Conservation (phyloP, 2,113 vertebrate genomes). For the Eonycteris spelaea region DNA sequence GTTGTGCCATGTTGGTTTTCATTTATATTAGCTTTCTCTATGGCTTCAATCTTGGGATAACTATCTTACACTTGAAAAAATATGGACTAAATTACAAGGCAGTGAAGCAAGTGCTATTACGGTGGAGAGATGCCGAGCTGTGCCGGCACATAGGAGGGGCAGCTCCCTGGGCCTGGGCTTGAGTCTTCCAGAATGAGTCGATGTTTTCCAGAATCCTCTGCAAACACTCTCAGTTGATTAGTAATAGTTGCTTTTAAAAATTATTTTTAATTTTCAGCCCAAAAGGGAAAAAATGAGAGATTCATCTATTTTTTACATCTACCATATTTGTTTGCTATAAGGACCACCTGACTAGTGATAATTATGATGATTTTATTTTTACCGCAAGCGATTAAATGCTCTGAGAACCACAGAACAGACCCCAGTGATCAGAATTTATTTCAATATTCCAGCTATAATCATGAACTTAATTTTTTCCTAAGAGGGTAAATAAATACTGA, state of each 20-base stretch:
- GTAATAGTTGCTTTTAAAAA: neutral
- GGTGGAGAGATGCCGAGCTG: neutral
- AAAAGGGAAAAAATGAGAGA: neutral
- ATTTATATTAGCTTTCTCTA: neutral
- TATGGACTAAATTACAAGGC: neutral
- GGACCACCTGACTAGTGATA: neutral
- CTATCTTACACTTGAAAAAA: neutral
- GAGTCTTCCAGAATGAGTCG: neutral
- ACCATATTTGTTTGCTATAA: neutral
- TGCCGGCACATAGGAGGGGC: rapidly evolving
- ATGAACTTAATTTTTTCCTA: neutral
- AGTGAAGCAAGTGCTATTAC: neutral
- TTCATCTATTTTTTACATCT: neutral
- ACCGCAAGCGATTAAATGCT: neutral
- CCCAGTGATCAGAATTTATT: neutral
- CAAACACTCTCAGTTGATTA: neutral
- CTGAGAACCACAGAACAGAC: neutral
- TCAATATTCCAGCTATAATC: neutral
- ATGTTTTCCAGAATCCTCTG: neutral
- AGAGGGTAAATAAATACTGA: neutral
- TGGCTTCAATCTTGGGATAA: neutral
- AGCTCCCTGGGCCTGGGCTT: neutral
- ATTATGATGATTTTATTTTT: neutral
- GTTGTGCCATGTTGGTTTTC: neutral
- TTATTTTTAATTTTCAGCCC: neutral